A percentile compares a stretch with the other conserved stretches of the same genome.
Conservation (phyloP, 1,140 invertebrate species). For the Aphelinus certus region DNA sequence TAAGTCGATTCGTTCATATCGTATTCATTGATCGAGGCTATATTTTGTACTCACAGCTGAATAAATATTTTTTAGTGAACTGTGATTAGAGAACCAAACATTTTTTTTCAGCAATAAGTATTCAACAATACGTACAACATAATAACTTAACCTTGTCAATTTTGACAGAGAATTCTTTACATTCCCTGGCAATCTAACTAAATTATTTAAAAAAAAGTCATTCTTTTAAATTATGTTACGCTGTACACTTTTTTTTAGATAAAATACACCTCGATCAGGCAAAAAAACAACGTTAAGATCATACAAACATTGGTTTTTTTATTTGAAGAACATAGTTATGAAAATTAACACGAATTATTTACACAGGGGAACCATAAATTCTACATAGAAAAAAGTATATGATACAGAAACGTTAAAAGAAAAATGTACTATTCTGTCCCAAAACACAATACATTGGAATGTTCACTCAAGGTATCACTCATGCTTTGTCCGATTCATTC, state of each 20-base stretch:
- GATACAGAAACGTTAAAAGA: conserved; percentile 14
- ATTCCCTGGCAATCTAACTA: no score
- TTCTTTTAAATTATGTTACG: no score
- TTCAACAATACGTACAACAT: no score
- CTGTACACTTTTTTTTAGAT: neutral
- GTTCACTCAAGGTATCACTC: conserved; percentile 16
- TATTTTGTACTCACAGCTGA: conserved; percentile 7
- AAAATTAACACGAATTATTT: conserved; percentile 22
- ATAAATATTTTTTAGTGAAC: conserved; percentile 1
- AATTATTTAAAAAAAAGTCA: no score
- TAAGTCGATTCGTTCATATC: conserved; percentile 34
- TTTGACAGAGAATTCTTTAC: no score
- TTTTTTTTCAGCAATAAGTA: no score
- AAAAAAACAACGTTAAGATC: conserved; percentile 15
- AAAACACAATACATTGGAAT: conserved; percentile 33
- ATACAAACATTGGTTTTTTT: conserved; percentile 5
- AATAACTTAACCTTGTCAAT: no score
- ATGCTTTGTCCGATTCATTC: conserved; percentile 9
- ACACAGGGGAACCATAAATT: conserved; percentile 15
- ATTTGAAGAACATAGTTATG: conserved; percentile 6
- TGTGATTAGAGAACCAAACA: no score
- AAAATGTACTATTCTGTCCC: neutral
- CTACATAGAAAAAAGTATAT: conserved; percentile 35
- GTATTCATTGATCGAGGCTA: conserved; percentile 24
- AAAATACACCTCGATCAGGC: conserved; percentile 22